Evolutionary conservation across 1,140 invertebrate genomes (phyloP).

Genomic region (Drosophila lacteicornis): DNA sequence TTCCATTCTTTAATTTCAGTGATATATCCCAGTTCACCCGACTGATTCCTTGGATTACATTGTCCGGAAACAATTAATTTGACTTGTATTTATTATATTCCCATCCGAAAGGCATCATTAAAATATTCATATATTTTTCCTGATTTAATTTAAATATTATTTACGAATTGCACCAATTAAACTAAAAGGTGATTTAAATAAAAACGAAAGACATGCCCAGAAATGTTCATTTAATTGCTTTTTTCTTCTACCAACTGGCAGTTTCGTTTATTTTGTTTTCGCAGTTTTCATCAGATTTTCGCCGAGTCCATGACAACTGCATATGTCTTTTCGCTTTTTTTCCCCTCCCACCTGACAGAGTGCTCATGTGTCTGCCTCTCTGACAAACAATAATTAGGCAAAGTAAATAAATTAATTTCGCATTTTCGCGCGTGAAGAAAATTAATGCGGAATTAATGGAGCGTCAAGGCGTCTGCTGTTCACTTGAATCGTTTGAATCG

Average conservation of each 20-base stretch:
- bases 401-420: constrained; percentile 81
- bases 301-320: constrained; percentile 56
- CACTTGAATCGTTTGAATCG: constrained; percentile 20
- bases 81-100: background rate
- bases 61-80: background rate
- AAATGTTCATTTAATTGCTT: constrained; percentile 34
- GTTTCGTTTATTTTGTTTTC: constrained; percentile 56
- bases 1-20: background rate
- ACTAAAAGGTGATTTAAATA: constrained; percentile 6
- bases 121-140: background rate
- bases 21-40: background rate
- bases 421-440: constrained; percentile 76
- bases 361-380: background rate
- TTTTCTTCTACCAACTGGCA: constrained; percentile 40
- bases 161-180: background rate
- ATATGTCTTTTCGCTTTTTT: constrained; percentile 38
- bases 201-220: constrained; percentile 16
- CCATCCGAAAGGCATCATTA: background rate
- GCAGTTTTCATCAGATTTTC: constrained; percentile 4
- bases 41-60: background rate
- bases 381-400: constrained; percentile 54
- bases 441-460: constrained; percentile 82
- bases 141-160: background rate
- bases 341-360: constrained; percentile 7
- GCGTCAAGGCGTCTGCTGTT: constrained; percentile 66